Evolutionary conservation across 2,113 vertebrate genomes (phyloP), one percentile per base, ranked within the genome.

Genomic region (Xyliphius kryptos): DNA sequence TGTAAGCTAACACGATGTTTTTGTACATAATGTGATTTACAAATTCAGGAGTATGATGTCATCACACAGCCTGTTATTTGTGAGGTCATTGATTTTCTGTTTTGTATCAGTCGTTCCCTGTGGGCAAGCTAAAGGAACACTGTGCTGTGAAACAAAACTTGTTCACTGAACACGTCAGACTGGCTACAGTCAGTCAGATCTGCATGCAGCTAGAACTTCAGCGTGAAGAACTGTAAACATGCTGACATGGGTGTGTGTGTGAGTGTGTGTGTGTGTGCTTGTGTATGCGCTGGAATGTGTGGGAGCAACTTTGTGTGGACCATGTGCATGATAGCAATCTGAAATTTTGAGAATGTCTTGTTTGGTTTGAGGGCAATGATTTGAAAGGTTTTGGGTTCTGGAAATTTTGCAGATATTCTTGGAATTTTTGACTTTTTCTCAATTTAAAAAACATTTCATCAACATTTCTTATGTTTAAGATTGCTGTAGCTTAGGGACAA

Each of bases 61-160:
- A 13, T 61, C 32, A 13, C 15, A 17, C 13, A 8, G 11, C 12
- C 9, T 47, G 40, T 43, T 40, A 68, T 10, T 38, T 22, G 59
- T 52, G 41, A 19, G 3, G 12, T 36, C 51, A 67, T n/a, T 36
- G 22, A 57, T 21, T 46, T 6, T 17, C 4, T 17, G 20, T 50
- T 56, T 61, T 61, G 8, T 51, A 47, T 22, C 41, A 61, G 16
- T 32, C 12, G n/a, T 47, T 1, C 15, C 14, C 32, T 1, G 47
- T 38, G 47, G 16, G 47, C 38, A 49, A 20, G 22, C 13, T 55
- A 43, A 16, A n/a, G 13, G 52, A 66, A 71, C 68, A 66, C 32
- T 7, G 22, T 54, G 68, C 46, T 37, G 49, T 52, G 60, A 26
- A 15, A 22, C 4, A 32, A 32, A 32, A 5, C 4, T 32, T 32